These are phyloP conservation scores for Gymnopithys bicolor DNA, from an alignment of 2,797 vertebrate genomes.

Conservation along the genomic window DNA sequence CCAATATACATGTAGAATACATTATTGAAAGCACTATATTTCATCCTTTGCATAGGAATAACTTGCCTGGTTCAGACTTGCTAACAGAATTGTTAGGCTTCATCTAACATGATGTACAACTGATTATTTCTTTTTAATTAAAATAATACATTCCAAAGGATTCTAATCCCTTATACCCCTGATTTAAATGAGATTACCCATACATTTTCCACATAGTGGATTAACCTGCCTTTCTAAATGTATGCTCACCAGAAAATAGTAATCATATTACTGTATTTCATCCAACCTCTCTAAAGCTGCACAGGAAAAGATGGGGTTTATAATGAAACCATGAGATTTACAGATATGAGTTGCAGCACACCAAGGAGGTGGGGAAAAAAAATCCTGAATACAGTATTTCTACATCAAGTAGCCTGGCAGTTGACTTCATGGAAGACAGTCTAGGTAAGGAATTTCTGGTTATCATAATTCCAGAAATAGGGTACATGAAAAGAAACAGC, in stretches of 20 bases:
- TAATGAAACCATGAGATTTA: background rate
- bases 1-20: background rate
- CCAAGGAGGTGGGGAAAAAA: background rate
- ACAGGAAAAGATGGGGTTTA: background rate
- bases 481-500: background rate
- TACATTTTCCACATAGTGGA: background rate
- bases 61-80: background rate
- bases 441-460: background rate
- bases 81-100: background rate
- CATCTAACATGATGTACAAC: background rate
- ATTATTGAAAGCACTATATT: background rate
- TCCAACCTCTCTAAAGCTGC: background rate
- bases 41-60: background rate
- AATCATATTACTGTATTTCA: background rate
- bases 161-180: background rate
- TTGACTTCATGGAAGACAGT: background rate
- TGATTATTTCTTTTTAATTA: background rate
- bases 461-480: background rate
- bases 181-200: background rate
- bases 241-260: background rate
- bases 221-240: background rate
- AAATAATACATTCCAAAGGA: background rate
- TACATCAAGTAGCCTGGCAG: background rate
- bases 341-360: background rate
- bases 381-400: background rate